phyloP scores from a whole-genome alignment of 92 coral and sea anemone genomes.

The Virgularia gustaviana region DNA sequence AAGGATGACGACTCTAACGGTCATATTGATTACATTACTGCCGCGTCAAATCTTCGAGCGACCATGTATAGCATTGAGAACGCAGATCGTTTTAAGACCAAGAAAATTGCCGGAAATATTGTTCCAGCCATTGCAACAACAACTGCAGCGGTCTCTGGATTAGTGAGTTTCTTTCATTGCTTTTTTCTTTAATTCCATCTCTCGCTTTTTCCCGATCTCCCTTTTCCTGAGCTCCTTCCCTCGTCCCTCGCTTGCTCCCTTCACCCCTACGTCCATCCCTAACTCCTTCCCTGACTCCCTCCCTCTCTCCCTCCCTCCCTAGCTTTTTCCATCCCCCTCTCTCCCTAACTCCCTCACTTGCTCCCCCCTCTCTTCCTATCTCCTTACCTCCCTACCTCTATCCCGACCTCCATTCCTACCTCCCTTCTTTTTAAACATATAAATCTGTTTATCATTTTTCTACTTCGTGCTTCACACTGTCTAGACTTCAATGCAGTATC shows the following conservation, averaged over 20 bases:
- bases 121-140: constrained; percentile 98
- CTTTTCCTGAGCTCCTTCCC: not conserved
- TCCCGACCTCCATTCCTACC: too few species aligned
- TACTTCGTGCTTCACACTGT: not conserved
- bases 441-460: too few species aligned
- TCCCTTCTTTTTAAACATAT: too few species aligned
- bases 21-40: constrained; percentile 88
- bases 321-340: too few species aligned
- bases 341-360: too few species aligned
- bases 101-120: constrained; percentile 87
- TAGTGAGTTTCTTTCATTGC: constrained; percentile 64
- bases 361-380: too few species aligned
- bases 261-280: too few species aligned
- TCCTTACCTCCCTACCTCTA: too few species aligned
- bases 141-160: constrained; percentile 95
- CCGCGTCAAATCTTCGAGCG: constrained; percentile 90
- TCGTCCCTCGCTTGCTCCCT: too few species aligned
- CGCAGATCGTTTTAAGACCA: constrained; percentile 84
- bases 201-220: too few species aligned
- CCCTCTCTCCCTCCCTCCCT: too few species aligned
- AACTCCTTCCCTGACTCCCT: too few species aligned
- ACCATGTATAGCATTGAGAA: constrained; percentile 88
- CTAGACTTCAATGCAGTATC: not conserved
- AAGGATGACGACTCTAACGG: constrained; percentile 94
- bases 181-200: not conserved